Conservation (phyloP, 2,113 vertebrate species). For the Antechinus flavipes region DNA sequence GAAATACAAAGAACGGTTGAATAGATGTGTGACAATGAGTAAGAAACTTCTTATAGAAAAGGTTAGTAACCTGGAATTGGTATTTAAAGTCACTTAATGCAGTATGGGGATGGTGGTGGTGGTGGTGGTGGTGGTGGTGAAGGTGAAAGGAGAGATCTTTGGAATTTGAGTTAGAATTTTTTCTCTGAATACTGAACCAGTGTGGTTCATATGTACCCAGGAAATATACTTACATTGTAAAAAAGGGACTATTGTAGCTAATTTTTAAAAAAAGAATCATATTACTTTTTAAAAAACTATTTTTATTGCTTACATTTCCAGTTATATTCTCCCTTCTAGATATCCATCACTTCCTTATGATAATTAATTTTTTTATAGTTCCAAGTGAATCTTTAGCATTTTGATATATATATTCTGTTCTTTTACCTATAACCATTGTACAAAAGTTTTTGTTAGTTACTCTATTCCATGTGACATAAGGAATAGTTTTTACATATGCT, state of each 20-base stretch:
- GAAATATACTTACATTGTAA: slow-evolving; percentile 2
- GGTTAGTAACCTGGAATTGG: slow-evolving; percentile 80
- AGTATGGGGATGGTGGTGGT: background rate
- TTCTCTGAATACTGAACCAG: background rate
- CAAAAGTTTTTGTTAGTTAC: background rate
- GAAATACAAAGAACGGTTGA: slow-evolving; percentile 98
- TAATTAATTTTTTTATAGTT: background rate
- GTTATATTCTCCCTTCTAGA: background rate
- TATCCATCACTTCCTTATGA: background rate
- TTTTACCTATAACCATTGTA: background rate
- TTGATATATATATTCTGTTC: background rate
- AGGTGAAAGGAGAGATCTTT: slow-evolving; percentile 1
- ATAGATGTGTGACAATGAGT: slow-evolving; percentile 99
- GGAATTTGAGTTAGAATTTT: background rate
- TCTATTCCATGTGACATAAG: background rate
- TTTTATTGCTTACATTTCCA: background rate
- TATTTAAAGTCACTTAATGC: background rate
- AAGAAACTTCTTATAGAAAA: slow-evolving; percentile 99
- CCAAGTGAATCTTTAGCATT: background rate
- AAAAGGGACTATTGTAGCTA: background rate
- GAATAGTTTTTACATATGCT: slow-evolving; percentile 2
- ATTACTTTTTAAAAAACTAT: background rate
- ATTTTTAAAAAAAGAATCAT: background rate
- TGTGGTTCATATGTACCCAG: background rate
- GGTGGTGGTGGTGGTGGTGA: background rate